Evolutionary conservation across 2,797 vertebrate species (phyloP).

Genomic region (Anguilla megastoma): DNA sequence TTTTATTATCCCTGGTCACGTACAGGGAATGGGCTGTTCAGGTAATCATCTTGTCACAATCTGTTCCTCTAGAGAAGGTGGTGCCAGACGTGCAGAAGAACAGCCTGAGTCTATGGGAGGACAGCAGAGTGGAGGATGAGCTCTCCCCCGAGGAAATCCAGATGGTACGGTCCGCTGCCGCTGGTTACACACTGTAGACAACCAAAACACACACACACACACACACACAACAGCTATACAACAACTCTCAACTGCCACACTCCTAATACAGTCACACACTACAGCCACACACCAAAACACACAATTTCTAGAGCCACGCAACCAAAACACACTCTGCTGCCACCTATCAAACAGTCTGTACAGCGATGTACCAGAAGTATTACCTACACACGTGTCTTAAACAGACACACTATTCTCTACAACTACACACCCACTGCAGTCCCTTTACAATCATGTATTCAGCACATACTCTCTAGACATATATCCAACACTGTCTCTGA

Average conservation of each 20-base stretch:
- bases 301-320: background rate
- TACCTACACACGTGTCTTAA: background rate
- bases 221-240: background rate
- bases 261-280: background rate
- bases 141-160: slow-evolving; percentile 96
- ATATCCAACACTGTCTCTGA: background rate
- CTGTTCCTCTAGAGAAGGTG: slow-evolving; percentile 70
- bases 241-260: background rate
- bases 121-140: slow-evolving; percentile 84
- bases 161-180: slow-evolving; percentile 75
- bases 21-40: slow-evolving; percentile 25
- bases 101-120: slow-evolving; percentile 79
- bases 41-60: slow-evolving; percentile 11
- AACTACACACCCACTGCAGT: background rate
- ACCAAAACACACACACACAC: background rate
- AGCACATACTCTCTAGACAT: too few species aligned
- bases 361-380: background rate
- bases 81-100: slow-evolving; percentile 65
- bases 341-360: background rate
- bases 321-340: background rate
- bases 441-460: too few species aligned
- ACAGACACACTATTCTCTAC: background rate
- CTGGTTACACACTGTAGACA: slow-evolving; percentile 14
- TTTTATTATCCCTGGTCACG: background rate
- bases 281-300: background rate